phyloP scores from a whole-genome alignment of 2,797 vertebrate species.

The Eulemur albifrons region DNA sequence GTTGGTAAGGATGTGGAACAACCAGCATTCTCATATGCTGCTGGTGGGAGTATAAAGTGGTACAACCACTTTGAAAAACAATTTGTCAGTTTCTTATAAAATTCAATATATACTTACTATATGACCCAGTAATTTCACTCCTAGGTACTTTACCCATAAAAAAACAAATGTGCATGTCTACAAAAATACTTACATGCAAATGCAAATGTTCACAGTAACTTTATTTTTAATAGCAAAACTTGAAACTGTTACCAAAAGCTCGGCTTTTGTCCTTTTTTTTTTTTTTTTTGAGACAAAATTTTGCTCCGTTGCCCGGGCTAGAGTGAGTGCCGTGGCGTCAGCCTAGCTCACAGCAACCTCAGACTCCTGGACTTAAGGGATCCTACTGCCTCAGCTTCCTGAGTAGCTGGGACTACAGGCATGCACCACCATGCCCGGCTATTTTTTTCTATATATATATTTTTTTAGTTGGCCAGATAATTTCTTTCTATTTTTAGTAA shows the following conservation, averaged over 20 bases:
- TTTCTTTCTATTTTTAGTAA: no score
- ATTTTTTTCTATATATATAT: no score
- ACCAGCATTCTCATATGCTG: neutral
- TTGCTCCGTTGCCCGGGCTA: no score
- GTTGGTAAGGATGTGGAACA: neutral
- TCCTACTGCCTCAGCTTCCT: no score
- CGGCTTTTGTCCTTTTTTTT: no score
- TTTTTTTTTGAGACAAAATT: no score
- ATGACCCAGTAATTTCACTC: neutral
- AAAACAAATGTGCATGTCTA: neutral
- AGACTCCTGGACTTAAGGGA: no score
- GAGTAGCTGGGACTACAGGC: no score
- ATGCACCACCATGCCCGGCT: no score
- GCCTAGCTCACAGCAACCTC: no score
- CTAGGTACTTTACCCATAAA: neutral
- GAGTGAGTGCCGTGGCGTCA: no score
- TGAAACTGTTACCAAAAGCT: neutral
- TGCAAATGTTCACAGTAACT: neutral
- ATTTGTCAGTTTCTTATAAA: neutral
- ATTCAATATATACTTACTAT: neutral
- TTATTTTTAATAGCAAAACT: neutral
- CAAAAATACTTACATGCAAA: neutral
- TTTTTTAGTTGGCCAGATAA: no score
- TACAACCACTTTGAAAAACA: neutral
- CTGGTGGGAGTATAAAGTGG: neutral